Evolutionary conservation across 2,113 vertebrate genomes (phyloP).

Genomic region (Rattus rattus): DNA sequence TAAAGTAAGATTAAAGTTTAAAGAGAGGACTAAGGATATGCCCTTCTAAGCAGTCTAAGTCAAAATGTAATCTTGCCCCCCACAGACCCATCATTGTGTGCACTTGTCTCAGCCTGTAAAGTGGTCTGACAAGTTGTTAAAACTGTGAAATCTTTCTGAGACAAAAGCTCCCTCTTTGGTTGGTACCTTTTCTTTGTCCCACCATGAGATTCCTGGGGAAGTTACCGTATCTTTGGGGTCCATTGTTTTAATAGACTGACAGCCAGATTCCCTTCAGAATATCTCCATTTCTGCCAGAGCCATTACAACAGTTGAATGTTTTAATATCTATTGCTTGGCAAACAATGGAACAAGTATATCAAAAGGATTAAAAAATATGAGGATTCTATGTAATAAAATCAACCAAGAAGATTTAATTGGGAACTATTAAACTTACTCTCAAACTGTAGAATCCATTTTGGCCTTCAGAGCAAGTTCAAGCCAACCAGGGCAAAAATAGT

Average conservation of each 20-base stretch:
- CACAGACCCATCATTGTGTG: neutral
- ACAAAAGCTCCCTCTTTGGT: neutral
- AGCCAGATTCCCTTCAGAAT: neutral
- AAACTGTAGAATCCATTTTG: neutral
- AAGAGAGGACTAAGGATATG: neutral
- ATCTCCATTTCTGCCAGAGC: neutral
- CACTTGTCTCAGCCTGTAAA: neutral
- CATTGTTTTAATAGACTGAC: neutral
- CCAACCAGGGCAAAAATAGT: neutral
- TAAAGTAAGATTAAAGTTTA: neutral
- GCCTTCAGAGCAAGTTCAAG: neutral
- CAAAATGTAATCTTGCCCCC: neutral
- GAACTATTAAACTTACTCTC: neutral
- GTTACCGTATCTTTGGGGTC: neutral
- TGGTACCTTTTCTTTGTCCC: neutral
- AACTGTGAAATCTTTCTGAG: neutral
- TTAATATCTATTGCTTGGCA: neutral
- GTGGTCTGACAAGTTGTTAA: neutral
- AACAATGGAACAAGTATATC: neutral
- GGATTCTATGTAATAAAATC: neutral
- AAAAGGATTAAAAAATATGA: slow-evolving; percentile 7
- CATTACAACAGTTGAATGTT: neutral
- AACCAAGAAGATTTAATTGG: neutral
- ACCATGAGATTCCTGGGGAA: neutral
- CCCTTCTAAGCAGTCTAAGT: neutral